A percentile compares a stretch with the other conserved stretches of the same genome.
Evolutionary conservation across 92 coral and sea anemone species (phyloP).

Genomic region (Ricordea florida): DNA sequence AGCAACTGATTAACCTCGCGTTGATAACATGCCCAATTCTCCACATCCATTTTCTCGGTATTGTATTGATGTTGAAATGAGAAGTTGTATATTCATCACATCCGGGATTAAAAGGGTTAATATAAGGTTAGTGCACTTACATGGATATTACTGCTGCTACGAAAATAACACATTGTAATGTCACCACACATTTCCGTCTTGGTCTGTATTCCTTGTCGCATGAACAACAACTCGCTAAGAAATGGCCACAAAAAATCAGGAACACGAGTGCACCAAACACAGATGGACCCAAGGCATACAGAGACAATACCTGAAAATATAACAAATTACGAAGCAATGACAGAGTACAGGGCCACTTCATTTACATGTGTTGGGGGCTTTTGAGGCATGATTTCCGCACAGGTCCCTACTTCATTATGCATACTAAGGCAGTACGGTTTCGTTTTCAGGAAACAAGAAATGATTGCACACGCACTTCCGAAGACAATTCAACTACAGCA

Average conservation of each 20-base stretch:
- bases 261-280: conserved; percentile 55
- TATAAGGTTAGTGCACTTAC: conserved; percentile 14
- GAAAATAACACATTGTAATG: conserved; percentile 42
- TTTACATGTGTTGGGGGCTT: no score
- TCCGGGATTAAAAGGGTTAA: not conserved
- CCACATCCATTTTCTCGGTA: no score
- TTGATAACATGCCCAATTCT: no score
- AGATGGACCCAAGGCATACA: conserved; percentile 58
- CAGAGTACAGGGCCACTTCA: no score
- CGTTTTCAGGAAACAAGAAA: no score
- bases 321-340: no score
- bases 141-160: conserved; percentile 44
- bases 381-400: no score
- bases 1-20: no score
- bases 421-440: no score
- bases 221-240: conserved; percentile 62
- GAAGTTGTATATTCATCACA: not conserved
- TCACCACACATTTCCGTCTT: conserved; percentile 10
- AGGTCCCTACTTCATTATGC: no score
- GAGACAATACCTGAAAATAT: conserved; percentile 53
- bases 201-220: conserved; percentile 29
- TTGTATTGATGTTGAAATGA: not conserved
- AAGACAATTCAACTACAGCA: no score
- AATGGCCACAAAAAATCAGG: conserved; percentile 43
- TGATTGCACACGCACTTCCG: no score